These are phyloP conservation scores for Eupithecia dodoneata DNA, from an alignment of 2,888 invertebrate genomes.

Conservation along the genomic window DNA sequence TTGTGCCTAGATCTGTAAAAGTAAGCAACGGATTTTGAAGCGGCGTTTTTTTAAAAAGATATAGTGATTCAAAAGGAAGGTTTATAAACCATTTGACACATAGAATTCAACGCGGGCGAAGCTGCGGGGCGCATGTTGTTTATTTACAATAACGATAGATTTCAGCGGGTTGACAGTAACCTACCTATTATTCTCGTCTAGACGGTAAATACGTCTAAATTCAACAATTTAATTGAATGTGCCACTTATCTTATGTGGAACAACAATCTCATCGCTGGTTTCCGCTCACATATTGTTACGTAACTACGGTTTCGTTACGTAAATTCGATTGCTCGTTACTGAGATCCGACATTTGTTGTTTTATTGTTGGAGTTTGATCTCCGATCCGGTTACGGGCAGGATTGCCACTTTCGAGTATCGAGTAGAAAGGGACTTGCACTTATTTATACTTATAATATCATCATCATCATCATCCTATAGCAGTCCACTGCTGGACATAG, in stretches of 20 bases:
- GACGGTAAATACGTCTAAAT: not conserved
- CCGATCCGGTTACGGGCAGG: conserved; percentile 26
- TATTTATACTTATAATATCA: not conserved
- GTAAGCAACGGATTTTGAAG: too few species aligned
- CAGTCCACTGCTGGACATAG: too few species aligned
- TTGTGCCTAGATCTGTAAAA: too few species aligned
- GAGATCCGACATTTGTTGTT: conserved; percentile 36
- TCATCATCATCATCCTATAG: not conserved
- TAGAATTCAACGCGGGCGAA: too few species aligned
- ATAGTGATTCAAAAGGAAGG: too few species aligned
- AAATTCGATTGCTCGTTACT: conserved; percentile 38
- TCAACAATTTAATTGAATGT: conserved; percentile 9
- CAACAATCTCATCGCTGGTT: conserved; percentile 30
- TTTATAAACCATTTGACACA: too few species aligned
- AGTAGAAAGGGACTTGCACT: not conserved
- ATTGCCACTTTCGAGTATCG: conserved; percentile 16
- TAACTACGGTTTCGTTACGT: conserved; percentile 30
- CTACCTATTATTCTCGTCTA: not conserved
- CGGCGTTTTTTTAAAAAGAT: too few species aligned
- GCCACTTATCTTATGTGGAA: conserved; percentile 6
- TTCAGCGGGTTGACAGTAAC: not conserved
- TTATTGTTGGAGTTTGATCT: conserved; percentile 34
- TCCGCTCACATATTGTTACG: conserved; percentile 43
- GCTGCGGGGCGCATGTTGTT: too few species aligned
- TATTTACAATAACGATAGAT: not conserved